Base-by-base conservation (phyloP, 2,888 invertebrate species). In the Nomada fucata region DNA sequence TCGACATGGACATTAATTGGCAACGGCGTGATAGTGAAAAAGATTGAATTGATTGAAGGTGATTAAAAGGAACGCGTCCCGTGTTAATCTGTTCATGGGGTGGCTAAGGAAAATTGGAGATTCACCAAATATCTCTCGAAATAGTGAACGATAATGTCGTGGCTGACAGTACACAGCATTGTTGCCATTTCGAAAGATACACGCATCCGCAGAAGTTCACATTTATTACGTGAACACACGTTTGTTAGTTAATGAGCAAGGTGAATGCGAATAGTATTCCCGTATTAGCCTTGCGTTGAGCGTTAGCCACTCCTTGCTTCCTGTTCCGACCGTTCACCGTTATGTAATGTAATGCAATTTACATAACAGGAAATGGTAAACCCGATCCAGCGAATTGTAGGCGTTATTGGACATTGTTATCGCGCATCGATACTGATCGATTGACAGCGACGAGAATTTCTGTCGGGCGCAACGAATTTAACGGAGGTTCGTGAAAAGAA, bases 311-410 rank as follows among this genome's bases (percentile, higher is more conserved):
- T 88, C 84, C 84, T 78, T 71, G 75, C 69, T 88, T 85, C 86
- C 86, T 83, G 79, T 78, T 71, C 65, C 78, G 73, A 79, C 52
- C 79, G 71, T 77, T 81, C 84, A 65, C 79, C 70, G 83, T 90
- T 89, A 86, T 84, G 79, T 75, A 90, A 89, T 71, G 81, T 63
- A 84, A 79, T 78, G 79, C 69, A 83, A 90, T 88, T 87, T 89
- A 85, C 89, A 83, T 89, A 85, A 90, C 88, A 86, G 87, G 89
- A 89, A 89, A 89, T 69, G 70, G 68, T 76, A 77, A 47, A 60
- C 61, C 57, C 23, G 72, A 80, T 67, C 59, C 64, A 18, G 64
- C 50, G 65, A 77, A 74, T 73, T 20, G 73, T 61, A 42, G 44
- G 59, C 64, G 63, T 77, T 61, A 69, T 63, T 23, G 59, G 47